Base-by-base conservation (phyloP, 1,140 invertebrate genomes). In the Asobara japonica region DNA sequence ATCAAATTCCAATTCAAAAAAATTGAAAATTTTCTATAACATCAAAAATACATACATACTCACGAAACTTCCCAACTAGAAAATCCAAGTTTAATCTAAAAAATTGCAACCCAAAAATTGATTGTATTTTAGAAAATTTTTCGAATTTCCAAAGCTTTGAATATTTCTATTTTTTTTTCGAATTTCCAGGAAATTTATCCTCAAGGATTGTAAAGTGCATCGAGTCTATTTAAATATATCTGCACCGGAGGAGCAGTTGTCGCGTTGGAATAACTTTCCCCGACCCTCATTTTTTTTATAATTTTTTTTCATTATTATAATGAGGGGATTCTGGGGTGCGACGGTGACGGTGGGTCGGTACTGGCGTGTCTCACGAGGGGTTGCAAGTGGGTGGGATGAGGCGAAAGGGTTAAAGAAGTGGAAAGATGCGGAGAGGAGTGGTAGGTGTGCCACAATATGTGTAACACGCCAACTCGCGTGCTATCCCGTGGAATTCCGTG, bases 391-490 rank as follows among this genome's bases (percentile, higher is more conserved):
- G 51, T 56, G 51, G 51, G 51, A 56, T 56, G 51, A 56, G 51
- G 51, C 13, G 71, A 38, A 64, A 71, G 48, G 65, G 31, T 56
- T 56, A 56, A 56, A 56, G 51, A 56, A 56, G 51, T 56, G 51
- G 51, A 56, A 45, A 75, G 73, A 78, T 45, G 69, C 70, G 69
- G 65, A 69, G 73, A 64, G 48, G 62, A 70, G 76, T 64, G 66
- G 48, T 71, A 73, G 68, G 73, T 31, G 70, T 74, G 73, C 71
- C 74, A 75, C 51, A 56, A 25, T 56, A 77, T 77, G 76, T 74
- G 71, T 74, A 79, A 80, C 85, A 86, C 83, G 85, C 85, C 78
- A 86, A 69, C 76, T 86, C 76, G 85, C 85, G 83, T 86, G 85
- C 80, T 81, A 85, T 84, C 83, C 82, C 83, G 79, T 69, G 78